phyloP scores from a whole-genome alignment of 2,888 invertebrate species.

The Empis stercorea region DNA sequence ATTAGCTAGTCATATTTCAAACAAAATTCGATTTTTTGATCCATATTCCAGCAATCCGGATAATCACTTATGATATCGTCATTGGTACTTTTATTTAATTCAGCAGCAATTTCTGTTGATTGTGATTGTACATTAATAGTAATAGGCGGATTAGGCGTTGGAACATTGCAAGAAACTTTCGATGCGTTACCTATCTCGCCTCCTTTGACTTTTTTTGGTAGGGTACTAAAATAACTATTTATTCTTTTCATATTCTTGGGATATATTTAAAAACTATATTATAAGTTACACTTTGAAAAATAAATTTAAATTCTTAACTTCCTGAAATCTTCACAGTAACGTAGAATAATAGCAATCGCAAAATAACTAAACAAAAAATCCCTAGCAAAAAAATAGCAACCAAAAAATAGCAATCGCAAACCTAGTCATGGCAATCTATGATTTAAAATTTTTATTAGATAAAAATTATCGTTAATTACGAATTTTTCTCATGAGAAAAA shows the following conservation, averaged over 20 bases:
- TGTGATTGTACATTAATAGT: constrained; percentile 1
- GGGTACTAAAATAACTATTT: neutral
- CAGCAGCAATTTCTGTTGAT: neutral
- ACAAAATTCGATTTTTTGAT: neutral
- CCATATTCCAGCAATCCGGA: neutral
- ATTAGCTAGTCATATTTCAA: neutral
- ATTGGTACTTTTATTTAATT: neutral
- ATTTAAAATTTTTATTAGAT: neutral
- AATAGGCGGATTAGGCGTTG: neutral
- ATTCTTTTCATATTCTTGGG: constrained; percentile 1
- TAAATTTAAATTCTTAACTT: neutral
- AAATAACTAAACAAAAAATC: neutral
- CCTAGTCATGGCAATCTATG: neutral
- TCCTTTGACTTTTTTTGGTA: neutral
- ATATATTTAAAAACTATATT: constrained; percentile 1
- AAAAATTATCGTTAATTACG: neutral
- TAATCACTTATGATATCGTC: neutral
- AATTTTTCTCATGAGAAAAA: neutral
- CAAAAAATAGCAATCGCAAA: neutral
- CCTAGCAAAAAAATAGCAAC: neutral
- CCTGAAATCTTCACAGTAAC: neutral
- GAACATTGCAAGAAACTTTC: neutral
- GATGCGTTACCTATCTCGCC: neutral
- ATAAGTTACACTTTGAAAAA: constrained; percentile 1
- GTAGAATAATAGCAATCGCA: neutral